Conservation (phyloP, 2,113 vertebrate species). For the Natator depressus region DNA sequence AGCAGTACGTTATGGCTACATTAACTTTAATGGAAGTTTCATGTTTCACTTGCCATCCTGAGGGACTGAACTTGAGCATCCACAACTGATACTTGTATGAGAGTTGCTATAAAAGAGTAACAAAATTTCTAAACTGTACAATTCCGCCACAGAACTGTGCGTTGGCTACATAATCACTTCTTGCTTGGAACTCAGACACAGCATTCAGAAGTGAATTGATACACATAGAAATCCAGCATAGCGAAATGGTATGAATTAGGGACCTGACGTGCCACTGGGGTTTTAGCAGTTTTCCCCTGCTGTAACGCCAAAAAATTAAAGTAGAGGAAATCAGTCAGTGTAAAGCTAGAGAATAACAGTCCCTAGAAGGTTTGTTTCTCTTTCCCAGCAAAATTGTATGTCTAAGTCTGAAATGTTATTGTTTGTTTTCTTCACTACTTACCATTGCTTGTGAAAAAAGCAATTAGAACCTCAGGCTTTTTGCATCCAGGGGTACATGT, state of each 20-base stretch:
- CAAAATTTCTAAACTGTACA: background rate
- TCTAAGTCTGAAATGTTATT: background rate
- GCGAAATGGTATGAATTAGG: background rate
- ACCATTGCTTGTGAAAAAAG: background rate
- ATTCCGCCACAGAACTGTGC: background rate
- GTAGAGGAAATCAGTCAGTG: background rate
- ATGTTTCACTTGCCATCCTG: background rate
- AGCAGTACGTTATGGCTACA: background rate
- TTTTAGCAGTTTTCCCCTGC: background rate
- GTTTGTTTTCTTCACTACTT: background rate
- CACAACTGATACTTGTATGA: background rate
- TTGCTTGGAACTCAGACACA: conserved; percentile 12
- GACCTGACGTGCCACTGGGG: background rate
- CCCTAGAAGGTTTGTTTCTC: background rate
- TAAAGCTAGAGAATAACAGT: background rate
- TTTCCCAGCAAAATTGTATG: background rate
- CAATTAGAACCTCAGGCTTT: background rate
- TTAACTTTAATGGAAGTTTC: background rate
- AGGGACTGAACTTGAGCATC: background rate
- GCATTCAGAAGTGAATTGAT: background rate
- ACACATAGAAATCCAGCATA: background rate
- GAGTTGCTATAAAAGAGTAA: background rate
- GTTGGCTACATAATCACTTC: background rate
- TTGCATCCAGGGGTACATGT: background rate
- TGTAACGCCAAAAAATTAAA: background rate